phyloP scores from a whole-genome alignment of 2,797 vertebrate genomes.

The Sarcoramphus papa region DNA sequence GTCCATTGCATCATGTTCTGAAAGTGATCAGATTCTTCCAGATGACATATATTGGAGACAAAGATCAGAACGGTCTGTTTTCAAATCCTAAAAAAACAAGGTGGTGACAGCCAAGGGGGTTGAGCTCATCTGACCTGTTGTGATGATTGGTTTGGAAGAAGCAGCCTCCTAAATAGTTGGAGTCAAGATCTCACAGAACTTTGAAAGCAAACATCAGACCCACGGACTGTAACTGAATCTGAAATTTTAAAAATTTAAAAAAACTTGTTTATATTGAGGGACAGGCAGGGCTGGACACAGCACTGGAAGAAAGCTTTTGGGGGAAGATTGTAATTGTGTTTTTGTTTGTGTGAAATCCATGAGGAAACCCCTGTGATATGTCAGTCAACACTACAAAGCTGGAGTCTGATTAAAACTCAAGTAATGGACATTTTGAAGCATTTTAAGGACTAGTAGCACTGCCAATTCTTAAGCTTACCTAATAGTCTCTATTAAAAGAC shows the following conservation, averaged over 20 bases:
- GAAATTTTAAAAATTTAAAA: not conserved
- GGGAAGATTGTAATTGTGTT: not conserved
- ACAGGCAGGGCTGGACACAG: not conserved
- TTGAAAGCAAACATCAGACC: not conserved
- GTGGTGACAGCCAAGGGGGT: not conserved
- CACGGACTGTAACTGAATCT: not conserved
- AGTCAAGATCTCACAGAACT: not conserved
- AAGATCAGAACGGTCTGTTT: not conserved
- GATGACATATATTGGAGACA: not conserved
- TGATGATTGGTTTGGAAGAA: not conserved
- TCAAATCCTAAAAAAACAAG: not conserved
- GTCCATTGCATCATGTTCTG: not conserved
- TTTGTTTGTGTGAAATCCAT: not conserved
- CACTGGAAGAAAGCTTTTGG: not conserved
- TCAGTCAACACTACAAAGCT: not conserved
- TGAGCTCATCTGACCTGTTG: slow-evolving; percentile 1
- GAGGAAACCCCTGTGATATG: not conserved
- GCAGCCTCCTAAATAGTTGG: not conserved
- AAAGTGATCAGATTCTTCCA: not conserved
- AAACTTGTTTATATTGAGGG: not conserved
- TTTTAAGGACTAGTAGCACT: not conserved
- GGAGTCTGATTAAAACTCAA: not conserved
- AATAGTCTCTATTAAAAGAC: slow-evolving; percentile 12
- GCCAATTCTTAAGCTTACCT: slow-evolving; percentile 34
- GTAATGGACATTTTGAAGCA: not conserved